Conservation (phyloP, 2,888 invertebrate species). For the Temnothorax unifasciatus region DNA sequence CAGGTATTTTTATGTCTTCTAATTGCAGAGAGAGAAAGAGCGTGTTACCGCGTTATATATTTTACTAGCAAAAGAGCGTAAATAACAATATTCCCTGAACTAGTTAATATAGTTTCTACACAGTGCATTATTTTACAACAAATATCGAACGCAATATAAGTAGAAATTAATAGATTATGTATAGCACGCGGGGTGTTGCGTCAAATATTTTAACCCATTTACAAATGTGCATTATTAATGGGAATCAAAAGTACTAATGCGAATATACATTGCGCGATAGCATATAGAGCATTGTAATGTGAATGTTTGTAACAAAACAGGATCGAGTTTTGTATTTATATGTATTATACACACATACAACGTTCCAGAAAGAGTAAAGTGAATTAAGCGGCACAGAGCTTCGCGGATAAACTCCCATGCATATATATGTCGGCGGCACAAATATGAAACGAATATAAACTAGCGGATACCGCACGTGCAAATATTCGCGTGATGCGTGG, state of each 20-base stretch:
- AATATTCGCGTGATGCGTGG: conserved; percentile 26
- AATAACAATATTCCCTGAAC: conserved; percentile 5
- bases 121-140: background rate
- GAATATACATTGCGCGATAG: conserved; percentile 1
- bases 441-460: conserved; percentile 60
- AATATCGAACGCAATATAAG: conserved; percentile 5
- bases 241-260: conserved; percentile 9
- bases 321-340: background rate
- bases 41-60: background rate
- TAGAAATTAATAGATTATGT: conserved; percentile 37
- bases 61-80: background rate
- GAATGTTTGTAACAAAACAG: conserved; percentile 35
- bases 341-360: background rate
- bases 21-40: background rate
- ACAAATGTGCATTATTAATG: conserved; percentile 22
- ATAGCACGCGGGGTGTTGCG: background rate
- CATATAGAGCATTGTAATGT: background rate
- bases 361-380: conserved; percentile 11
- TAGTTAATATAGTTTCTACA: conserved; percentile 16
- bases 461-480: conserved; percentile 17
- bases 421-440: conserved; percentile 11
- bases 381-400: conserved; percentile 36
- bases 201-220: conserved; percentile 17
- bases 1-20: background rate
- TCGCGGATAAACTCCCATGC: conserved; percentile 40